Percentiles rank a stretch among this genome's conserved stretches.
phyloP scores from a whole-genome alignment of 2,888 invertebrate genomes.

The Dicyrtoma fusca region DNA sequence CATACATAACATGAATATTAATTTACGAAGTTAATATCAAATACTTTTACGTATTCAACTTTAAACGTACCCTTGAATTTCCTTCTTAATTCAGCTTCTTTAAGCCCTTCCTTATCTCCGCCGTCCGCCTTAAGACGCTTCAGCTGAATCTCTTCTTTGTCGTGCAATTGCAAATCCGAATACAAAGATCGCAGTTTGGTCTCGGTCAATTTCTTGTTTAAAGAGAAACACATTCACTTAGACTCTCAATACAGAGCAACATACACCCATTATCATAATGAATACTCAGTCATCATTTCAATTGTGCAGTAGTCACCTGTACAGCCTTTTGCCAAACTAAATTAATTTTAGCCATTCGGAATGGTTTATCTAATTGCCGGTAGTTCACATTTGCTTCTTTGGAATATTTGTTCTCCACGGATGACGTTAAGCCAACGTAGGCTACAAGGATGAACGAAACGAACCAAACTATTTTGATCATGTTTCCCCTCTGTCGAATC shows the following conservation, averaged over 20 bases:
- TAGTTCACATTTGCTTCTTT: slow-evolving; percentile 63
- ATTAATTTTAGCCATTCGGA: slow-evolving; percentile 88
- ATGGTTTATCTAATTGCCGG: slow-evolving; percentile 78
- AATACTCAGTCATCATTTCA: slow-evolving; percentile 58
- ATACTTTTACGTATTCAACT: too few species aligned
- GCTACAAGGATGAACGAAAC: slow-evolving; percentile 4
- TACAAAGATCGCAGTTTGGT: slow-evolving; percentile 82
- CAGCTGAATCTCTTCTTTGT: slow-evolving; percentile 84
- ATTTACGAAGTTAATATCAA: too few species aligned
- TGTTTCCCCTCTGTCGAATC: background rate
- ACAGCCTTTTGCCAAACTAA: slow-evolving; percentile 87
- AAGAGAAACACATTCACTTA: slow-evolving; percentile 55
- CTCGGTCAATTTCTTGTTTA: slow-evolving; percentile 83
- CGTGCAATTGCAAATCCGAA: slow-evolving; percentile 86
- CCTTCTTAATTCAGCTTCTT: slow-evolving; percentile 77
- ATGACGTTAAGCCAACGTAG: background rate
- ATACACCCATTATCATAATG: slow-evolving; percentile 16
- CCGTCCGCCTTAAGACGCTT: slow-evolving; percentile 82
- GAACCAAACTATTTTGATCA: background rate
- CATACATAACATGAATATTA: too few species aligned
- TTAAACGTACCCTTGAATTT: slow-evolving; percentile 69
- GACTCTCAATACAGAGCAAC: background rate
- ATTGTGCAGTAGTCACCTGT: slow-evolving; percentile 65
- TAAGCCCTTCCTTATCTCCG: slow-evolving; percentile 82
- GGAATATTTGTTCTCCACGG: slow-evolving; percentile 50